These are phyloP conservation scores for Falcaria lacertinaria DNA, from an alignment of 2,888 invertebrate species.

Conservation along the genomic window DNA sequence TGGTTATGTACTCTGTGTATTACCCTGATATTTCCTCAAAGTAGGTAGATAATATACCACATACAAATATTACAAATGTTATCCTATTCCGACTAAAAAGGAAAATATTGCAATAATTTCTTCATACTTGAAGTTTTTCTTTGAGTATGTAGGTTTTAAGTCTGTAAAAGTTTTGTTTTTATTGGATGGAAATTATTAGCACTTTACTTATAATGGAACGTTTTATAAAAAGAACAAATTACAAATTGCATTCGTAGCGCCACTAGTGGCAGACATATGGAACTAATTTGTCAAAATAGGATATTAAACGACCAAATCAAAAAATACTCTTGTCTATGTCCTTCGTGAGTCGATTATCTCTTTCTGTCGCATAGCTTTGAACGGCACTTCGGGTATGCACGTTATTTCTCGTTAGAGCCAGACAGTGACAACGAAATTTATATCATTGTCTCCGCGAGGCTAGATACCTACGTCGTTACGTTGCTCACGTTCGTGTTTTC, in stretches of 20 bases:
- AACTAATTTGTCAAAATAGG: conserved; percentile 77
- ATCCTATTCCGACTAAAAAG: no score
- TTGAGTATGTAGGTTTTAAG: no score
- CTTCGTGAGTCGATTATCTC: conserved; percentile 37
- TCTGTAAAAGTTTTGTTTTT: no score
- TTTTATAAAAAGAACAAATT: conserved; percentile 22
- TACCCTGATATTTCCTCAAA: no score
- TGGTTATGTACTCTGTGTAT: no score
- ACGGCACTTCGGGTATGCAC: conserved; percentile 15
- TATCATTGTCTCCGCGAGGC: conserved; percentile 55
- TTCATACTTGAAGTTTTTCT: no score
- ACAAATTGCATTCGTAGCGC: conserved; percentile 36
- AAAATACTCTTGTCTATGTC: conserved; percentile 17
- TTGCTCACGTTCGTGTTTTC: conserved; percentile 60
- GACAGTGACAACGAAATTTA: conserved; percentile 32
- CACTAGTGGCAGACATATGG: conserved; percentile 65
- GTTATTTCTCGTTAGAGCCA: conserved; percentile 35
- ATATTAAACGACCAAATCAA: conserved; percentile 45
- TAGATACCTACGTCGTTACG: conserved; percentile 63
- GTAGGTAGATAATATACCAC: no score
- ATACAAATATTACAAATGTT: no score
- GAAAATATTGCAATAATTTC: no score
- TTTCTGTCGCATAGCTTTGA: conserved; percentile 23
- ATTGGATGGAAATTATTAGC: no score
- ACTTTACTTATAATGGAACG: conserved; percentile 35